Base-by-base conservation (phyloP, 2,113 vertebrate genomes). In the Cichladusa arquata region DNA sequence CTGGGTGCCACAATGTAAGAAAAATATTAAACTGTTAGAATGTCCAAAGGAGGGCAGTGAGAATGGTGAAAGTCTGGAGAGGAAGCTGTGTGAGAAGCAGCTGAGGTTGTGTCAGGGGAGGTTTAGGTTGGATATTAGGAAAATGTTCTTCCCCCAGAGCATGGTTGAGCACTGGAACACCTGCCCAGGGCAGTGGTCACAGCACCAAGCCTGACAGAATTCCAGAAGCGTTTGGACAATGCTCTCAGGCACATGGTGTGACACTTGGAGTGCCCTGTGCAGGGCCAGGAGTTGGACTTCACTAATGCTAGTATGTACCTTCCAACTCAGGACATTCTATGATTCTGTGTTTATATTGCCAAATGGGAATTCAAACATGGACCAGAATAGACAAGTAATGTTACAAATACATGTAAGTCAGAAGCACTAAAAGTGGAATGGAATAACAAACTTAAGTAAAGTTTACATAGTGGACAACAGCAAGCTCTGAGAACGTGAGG, bases 61-160 rank as follows among this genome's bases (percentile, higher is more conserved):
- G 20, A 3, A 23, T 42, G 50, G 9, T 64, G 24, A 64, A 34
- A 12, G 4, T 3, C 0, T 17, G 4, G 44, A 66, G 18, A 19
- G 44, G 34, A 72, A 51, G 26, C 44, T 0, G 0, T 29, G 2
- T 33, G 33, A 51, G 33, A 12, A 51, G 10, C 0, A 0, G 0
- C 22, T 38, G 51, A 51, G 33, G 0, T 15, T 80, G 8, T 42
- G 31, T 3, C 26, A 34, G 11, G 17, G 1, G 3, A 65, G 31
- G 31, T 15, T 57, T 44, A 36, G 9, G 2, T 4, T 50, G 76
- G 6, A 13, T 57, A 23, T 57, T 18, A 48, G 34, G 1, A 2
- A 48, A 34, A 50, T 3, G 1, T 72, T 36, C 22, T n/a, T 42
- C 42, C 0, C 11, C 25, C 42, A 22, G 42, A 42, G 22, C 1